These are phyloP conservation scores for Neoarius graeffei DNA, from an alignment of 2,113 vertebrate genomes.

Conservation along the genomic window DNA sequence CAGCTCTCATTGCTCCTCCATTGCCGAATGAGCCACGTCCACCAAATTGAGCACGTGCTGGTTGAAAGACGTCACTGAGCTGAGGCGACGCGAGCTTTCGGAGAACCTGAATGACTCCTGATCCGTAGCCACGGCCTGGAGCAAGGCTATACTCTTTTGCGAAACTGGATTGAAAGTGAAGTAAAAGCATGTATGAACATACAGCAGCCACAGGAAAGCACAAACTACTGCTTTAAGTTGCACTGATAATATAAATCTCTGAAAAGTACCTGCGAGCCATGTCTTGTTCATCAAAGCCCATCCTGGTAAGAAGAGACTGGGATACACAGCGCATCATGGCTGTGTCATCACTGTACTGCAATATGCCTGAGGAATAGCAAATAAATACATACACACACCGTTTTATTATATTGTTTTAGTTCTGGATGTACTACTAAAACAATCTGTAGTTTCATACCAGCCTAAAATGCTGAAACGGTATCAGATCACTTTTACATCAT, in stretches of 20 bases:
- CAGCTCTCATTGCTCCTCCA: slow-evolving; percentile 94
- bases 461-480: not conserved
- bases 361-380: slow-evolving; percentile 67
- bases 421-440: not conserved
- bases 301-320: slow-evolving; percentile 85
- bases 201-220: not conserved
- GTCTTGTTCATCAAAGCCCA: slow-evolving; percentile 87
- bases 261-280: slow-evolving; percentile 86
- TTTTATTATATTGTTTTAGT: not conserved
- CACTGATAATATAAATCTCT: not conserved
- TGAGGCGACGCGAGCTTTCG: slow-evolving; percentile 89
- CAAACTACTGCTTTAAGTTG: not conserved
- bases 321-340: slow-evolving; percentile 93
- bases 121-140: slow-evolving; percentile 88
- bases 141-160: slow-evolving; percentile 89
- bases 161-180: slow-evolving; percentile 74
- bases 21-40: slow-evolving; percentile 96
- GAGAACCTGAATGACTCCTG: slow-evolving; percentile 90
- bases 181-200: not conserved
- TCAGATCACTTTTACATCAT: not conserved
- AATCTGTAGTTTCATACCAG: not conserved
- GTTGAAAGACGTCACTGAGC: slow-evolving; percentile 86
- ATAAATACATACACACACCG: not conserved
- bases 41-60: slow-evolving; percentile 89
- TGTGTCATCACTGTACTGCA: slow-evolving; percentile 92